These are phyloP conservation scores for Malacosoma neustria DNA, from an alignment of 2,888 invertebrate species.

Conservation along the genomic window DNA sequence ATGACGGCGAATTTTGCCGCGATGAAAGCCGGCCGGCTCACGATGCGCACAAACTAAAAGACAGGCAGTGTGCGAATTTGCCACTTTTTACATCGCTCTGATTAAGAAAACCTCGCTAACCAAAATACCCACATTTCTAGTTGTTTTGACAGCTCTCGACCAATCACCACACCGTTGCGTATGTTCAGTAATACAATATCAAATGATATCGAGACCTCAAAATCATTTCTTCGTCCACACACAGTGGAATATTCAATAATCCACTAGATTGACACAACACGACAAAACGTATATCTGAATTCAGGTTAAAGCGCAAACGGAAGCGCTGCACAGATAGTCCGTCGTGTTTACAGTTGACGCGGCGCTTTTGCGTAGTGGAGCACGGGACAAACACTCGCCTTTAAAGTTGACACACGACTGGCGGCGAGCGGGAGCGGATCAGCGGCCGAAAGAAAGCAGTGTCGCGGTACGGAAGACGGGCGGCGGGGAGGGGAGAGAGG, in stretches of 20 bases:
- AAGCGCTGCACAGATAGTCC: constrained; percentile 57
- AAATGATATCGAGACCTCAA: constrained; percentile 56
- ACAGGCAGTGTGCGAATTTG: neutral
- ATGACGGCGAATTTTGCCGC: constrained; percentile 30
- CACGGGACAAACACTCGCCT: constrained; percentile 34
- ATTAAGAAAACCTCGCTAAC: constrained; percentile 45
- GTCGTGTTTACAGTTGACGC: constrained; percentile 71
- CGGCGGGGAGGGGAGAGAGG: constrained; percentile 23
- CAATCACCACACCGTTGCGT: constrained; percentile 54
- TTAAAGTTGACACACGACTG: constrained; percentile 64
- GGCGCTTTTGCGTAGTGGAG: constrained; percentile 34
- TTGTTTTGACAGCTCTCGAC: constrained; percentile 44
- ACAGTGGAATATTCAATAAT: constrained; percentile 41
- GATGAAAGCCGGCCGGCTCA: constrained; percentile 38
- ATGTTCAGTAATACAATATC: constrained; percentile 47
- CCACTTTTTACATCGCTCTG: neutral
- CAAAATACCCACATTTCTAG: constrained; percentile 54
- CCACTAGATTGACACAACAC: constrained; percentile 64
- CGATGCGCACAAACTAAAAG: constrained; percentile 6
- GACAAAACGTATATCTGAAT: constrained; percentile 45
- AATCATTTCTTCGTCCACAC: constrained; percentile 45
- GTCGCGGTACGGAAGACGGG: constrained; percentile 38
- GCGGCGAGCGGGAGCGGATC: constrained; percentile 29
- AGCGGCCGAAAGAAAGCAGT: constrained; percentile 36
- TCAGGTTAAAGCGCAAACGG: constrained; percentile 59